Percentiles rank a stretch among this genome's conserved stretches.
Conservation (phyloP, 2,888 invertebrate genomes). For the Spicauda simplicius region DNA sequence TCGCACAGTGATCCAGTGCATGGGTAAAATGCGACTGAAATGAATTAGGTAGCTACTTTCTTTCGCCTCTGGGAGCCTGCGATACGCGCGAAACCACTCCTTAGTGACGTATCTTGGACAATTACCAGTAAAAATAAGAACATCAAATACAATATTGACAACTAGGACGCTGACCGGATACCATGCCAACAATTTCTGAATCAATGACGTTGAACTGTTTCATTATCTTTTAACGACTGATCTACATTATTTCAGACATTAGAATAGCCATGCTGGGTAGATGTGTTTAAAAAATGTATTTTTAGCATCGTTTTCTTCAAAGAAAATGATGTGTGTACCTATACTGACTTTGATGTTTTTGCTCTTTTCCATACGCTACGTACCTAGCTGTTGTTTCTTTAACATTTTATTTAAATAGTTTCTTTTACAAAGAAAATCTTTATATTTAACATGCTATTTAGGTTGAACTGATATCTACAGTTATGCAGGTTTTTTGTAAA, state of each 20-base stretch:
- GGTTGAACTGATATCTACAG: too few relatives aligned
- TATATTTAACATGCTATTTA: too few relatives aligned
- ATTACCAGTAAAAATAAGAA: conserved; percentile 79
- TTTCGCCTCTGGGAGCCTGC: conserved; percentile 61
- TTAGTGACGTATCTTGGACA: conserved; percentile 76
- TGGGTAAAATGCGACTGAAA: conserved; percentile 70
- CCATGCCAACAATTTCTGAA: conserved; percentile 71
- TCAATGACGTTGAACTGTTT: conserved; percentile 45
- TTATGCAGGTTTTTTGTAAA: too few relatives aligned
- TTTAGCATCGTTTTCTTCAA: conserved; percentile 6
- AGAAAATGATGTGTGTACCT: too few relatives aligned
- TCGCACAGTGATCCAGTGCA: conserved; percentile 66
- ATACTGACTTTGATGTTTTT: too few relatives aligned
- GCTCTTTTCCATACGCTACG: too few relatives aligned
- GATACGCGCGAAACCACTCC: conserved; percentile 55
- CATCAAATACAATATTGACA: conserved; percentile 73
- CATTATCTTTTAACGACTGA: conserved; percentile 34
- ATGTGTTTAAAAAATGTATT: conserved; percentile 15
- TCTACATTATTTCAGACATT: conserved; percentile 11
- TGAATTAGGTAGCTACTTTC: conserved; percentile 65
- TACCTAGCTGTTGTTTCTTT: too few relatives aligned
- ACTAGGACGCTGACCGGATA: conserved; percentile 76
- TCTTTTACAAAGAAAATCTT: too few relatives aligned
- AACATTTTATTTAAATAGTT: too few relatives aligned
- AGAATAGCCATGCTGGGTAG: conserved; percentile 8